These are phyloP conservation scores for Hippocampus guttulatus DNA, from an alignment of 2,113 vertebrate genomes.

Conservation along the genomic window DNA sequence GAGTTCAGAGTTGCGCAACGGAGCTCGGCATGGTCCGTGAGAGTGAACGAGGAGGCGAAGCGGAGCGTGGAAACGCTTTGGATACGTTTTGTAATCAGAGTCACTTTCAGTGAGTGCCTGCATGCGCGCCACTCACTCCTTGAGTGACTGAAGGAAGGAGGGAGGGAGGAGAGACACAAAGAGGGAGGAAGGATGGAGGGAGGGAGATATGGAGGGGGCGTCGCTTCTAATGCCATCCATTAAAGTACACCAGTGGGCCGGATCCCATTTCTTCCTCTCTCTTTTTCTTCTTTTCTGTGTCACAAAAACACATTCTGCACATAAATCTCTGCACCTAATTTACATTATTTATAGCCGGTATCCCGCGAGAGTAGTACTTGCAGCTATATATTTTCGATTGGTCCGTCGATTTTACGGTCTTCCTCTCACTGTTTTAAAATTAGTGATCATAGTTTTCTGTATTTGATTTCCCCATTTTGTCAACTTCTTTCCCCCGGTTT, in stretches of 20 bases:
- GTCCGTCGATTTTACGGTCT: background rate
- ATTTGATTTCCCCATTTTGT: background rate
- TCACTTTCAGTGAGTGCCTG: background rate
- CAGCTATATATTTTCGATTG: background rate
- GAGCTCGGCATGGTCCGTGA: background rate
- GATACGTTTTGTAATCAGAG: slow-evolving; percentile 2
- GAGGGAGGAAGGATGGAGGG: slow-evolving; percentile 42
- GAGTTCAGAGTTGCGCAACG: background rate
- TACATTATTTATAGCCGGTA: background rate
- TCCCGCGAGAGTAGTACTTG: background rate
- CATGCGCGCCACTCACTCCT: background rate
- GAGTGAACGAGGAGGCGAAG: background rate
- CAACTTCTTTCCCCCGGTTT: background rate
- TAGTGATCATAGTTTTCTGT: background rate
- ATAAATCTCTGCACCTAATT: background rate
- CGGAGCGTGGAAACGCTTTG: background rate
- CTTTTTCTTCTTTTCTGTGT: background rate
- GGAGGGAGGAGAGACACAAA: background rate
- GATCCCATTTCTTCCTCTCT: slow-evolving; percentile 13
- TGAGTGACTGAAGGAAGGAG: slow-evolving; percentile 2
- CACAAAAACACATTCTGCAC: background rate
- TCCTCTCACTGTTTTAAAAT: background rate
- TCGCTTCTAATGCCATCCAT: slow-evolving; percentile 35
- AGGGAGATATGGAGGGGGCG: slow-evolving; percentile 37
- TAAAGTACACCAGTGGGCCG: slow-evolving; percentile 21